Evolutionary conservation across 2,888 invertebrate species (phyloP).

Genomic region (Eretmocerus hayati): DNA sequence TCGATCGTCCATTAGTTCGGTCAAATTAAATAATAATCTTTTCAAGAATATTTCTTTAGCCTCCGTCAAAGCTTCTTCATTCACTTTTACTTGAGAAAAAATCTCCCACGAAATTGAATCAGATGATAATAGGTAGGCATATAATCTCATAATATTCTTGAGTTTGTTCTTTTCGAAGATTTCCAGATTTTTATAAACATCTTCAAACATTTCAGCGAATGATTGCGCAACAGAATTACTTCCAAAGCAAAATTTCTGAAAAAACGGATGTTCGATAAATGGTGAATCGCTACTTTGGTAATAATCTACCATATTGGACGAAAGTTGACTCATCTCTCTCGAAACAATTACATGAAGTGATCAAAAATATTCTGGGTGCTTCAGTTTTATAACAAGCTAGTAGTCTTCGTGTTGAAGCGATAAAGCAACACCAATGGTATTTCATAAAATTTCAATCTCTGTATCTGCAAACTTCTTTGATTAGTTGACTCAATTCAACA

Average conservation of each 20-base stretch:
- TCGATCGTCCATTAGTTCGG: slow-evolving; percentile 5
- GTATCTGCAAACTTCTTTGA: no score
- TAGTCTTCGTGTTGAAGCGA: no score
- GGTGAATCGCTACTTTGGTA: no score
- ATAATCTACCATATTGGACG: no score
- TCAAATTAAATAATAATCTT: slow-evolving; percentile 10
- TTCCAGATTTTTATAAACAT: slow-evolving; percentile 12
- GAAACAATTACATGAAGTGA: no score
- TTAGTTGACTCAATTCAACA: no score
- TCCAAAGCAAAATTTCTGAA: slow-evolving; percentile 14
- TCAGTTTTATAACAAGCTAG: no score
- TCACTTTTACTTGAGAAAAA: slow-evolving; percentile 8
- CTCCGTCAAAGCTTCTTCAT: slow-evolving; percentile 2
- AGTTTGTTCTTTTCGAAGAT: slow-evolving; percentile 13
- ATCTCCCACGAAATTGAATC: slow-evolving; percentile 14
- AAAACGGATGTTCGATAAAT: no score
- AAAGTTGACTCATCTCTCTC: no score
- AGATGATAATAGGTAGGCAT: slow-evolving; percentile 11
- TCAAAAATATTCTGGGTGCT: no score
- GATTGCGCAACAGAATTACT: slow-evolving; percentile 8
- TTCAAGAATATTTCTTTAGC: slow-evolving; percentile 14
- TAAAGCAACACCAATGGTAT: no score
- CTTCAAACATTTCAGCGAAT: slow-evolving; percentile 11
- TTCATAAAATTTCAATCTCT: no score
- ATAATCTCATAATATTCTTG: slow-evolving; percentile 13